These are phyloP conservation scores for Anadara kagoshimensis DNA, from an alignment of 1,140 invertebrate species.

Conservation along the genomic window DNA sequence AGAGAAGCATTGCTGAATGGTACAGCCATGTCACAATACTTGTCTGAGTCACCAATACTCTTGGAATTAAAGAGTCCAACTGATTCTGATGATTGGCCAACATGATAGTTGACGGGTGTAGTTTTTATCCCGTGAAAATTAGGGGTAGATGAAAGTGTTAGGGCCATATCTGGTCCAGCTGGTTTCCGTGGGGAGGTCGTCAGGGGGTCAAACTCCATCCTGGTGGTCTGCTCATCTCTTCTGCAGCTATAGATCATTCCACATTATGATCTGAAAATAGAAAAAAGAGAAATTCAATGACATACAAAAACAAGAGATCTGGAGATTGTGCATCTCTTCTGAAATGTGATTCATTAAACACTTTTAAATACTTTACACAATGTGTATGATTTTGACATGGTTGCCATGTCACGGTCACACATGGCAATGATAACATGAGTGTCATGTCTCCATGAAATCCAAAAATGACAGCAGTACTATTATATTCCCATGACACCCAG, in stretches of 20 bases:
- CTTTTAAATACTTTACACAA: no score
- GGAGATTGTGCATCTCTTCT: no score
- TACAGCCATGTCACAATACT: background rate
- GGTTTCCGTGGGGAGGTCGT: slow-evolving; percentile 38
- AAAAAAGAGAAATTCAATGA: background rate
- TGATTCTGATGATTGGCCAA: slow-evolving; percentile 26
- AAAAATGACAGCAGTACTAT: no score
- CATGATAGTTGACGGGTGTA: slow-evolving; percentile 11
- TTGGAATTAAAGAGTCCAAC: slow-evolving; percentile 31
- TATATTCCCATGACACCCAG: no score
- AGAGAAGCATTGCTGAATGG: background rate
- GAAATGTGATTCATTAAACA: no score
- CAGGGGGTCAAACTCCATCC: slow-evolving; percentile 42
- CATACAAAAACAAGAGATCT: background rate
- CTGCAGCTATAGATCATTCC: slow-evolving; percentile 14
- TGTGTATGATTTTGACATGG: no score
- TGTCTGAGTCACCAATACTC: slow-evolving; percentile 28
- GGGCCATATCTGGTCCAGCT: slow-evolving; percentile 33
- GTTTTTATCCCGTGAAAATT: slow-evolving; percentile 34
- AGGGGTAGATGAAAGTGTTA: slow-evolving; percentile 39
- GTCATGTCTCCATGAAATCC: no score
- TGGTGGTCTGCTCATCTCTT: slow-evolving; percentile 27
- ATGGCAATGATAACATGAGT: no score
- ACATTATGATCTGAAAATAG: slow-evolving; percentile 23
- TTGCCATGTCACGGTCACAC: no score